Conservation (phyloP, 2,113 vertebrate genomes). For the Enhydra lutris region DNA sequence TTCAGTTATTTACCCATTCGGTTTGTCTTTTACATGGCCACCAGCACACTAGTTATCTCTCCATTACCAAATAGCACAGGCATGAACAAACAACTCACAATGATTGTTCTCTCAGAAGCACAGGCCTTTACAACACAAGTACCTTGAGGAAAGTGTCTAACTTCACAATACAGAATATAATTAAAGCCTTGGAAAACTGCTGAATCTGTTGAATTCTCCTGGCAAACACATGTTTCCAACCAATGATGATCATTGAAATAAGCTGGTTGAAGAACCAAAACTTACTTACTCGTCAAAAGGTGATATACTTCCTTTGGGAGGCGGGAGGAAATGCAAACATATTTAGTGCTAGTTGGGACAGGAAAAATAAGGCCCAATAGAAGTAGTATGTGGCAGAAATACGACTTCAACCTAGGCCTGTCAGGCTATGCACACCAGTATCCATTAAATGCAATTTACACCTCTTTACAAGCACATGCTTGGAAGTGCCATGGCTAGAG, state of each 20-base stretch:
- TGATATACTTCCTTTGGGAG: not conserved
- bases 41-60: not conserved
- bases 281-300: not conserved
- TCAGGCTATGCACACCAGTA: not conserved
- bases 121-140: not conserved
- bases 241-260: not conserved
- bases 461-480: not conserved
- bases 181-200: not conserved
- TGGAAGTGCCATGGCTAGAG: not conserved
- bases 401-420: not conserved
- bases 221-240: not conserved
- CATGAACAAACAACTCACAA: not conserved
- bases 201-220: not conserved
- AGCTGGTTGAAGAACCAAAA: not conserved
- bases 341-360: not conserved
- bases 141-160: not conserved
- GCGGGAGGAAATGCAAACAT: fast-evolving
- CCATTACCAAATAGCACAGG: not conserved
- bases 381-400: not conserved
- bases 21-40: not conserved
- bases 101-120: not conserved
- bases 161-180: not conserved
- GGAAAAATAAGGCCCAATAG: not conserved
- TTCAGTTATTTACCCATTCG: not conserved
- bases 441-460: not conserved